Percentiles rank a stretch among this genome's conserved stretches.
phyloP scores from a whole-genome alignment of 2,888 invertebrate species.

The Fissipunctia ypsillon region DNA sequence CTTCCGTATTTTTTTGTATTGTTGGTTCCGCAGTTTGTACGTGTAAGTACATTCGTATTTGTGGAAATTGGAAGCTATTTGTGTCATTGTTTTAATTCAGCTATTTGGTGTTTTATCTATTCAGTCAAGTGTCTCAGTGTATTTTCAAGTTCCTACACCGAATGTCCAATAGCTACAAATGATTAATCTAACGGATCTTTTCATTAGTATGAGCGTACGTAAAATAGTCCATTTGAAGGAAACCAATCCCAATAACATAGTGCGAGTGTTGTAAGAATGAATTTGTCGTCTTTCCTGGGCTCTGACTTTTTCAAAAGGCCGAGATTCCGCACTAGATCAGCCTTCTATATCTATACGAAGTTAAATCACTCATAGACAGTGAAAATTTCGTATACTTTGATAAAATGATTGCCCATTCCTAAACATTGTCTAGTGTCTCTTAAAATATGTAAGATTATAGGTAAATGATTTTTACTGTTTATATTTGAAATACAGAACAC shows the following conservation, averaged over 20 bases:
- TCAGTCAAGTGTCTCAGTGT: background rate
- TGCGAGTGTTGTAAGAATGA: background rate
- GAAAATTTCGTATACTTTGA: background rate
- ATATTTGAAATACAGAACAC: background rate
- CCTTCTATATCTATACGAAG: background rate
- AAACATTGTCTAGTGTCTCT: background rate
- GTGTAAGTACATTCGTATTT: too few relatives aligned
- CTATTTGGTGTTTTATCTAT: background rate
- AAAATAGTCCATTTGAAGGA: background rate
- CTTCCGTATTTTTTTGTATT: conserved; percentile 37
- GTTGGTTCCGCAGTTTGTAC: conserved; percentile 8
- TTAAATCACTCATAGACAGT: background rate
- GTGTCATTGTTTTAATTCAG: background rate
- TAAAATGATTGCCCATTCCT: background rate
- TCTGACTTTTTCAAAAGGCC: background rate
- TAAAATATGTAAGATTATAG: background rate
- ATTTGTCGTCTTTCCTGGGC: background rate
- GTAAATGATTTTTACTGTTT: background rate
- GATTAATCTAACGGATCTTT: too few relatives aligned
- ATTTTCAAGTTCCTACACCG: background rate
- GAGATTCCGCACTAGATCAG: background rate
- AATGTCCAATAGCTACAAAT: background rate
- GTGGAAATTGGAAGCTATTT: background rate
- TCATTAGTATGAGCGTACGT: background rate
- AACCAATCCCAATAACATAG: background rate